These are phyloP conservation scores for Drosophila phalerata DNA, from an alignment of 2,888 invertebrate species.

Conservation along the genomic window DNA sequence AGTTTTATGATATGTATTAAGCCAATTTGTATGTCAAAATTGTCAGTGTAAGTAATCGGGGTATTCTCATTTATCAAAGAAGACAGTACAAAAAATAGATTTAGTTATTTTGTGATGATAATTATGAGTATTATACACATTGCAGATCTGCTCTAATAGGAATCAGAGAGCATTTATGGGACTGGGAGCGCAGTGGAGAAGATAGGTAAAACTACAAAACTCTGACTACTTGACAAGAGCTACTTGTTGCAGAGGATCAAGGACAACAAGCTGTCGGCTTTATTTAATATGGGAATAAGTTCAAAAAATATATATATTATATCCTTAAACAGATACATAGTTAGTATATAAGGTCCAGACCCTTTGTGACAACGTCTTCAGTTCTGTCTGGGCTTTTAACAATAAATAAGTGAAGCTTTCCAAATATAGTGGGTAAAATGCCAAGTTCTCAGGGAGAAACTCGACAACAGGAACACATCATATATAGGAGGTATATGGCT, in stretches of 20 bases:
- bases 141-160: too few relatives aligned
- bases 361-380: background rate
- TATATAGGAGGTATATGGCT: background rate
- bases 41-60: too few relatives aligned
- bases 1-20: too few relatives aligned
- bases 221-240: constrained; percentile 22
- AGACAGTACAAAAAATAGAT: too few relatives aligned
- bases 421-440: background rate
- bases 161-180: too few relatives aligned
- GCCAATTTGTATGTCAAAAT: too few relatives aligned
- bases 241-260: constrained; percentile 51
- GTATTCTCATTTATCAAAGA: too few relatives aligned
- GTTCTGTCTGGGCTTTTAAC: too few relatives aligned
- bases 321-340: background rate
- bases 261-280: constrained; percentile 9
- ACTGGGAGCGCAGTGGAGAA: too few relatives aligned
- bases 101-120: too few relatives aligned
- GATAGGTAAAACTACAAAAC: constrained; percentile 14
- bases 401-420: too few relatives aligned
- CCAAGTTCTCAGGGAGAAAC: constrained; percentile 31
- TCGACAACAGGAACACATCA: constrained; percentile 51
- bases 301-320: background rate
- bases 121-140: too few relatives aligned
- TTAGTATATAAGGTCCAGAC: background rate
- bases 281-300: background rate